These are phyloP conservation scores for Lepidocyrtinus sp. DNA, from an alignment of 2,888 invertebrate species.

Conservation along the genomic window DNA sequence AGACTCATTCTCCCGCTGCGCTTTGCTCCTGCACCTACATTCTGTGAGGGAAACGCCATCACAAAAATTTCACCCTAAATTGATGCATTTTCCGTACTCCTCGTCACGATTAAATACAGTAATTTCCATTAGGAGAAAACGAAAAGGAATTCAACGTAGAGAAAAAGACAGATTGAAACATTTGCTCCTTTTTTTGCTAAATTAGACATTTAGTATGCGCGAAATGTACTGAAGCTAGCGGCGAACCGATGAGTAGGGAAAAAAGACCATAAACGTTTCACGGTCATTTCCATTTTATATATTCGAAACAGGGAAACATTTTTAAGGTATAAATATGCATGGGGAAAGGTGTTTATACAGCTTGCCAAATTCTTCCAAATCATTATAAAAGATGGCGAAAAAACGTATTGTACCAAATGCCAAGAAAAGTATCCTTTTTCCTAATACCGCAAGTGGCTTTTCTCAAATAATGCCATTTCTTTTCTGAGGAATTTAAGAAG, in stretches of 20 bases:
- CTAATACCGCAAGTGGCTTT: constrained; percentile 10
- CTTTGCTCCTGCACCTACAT: constrained; percentile 5
- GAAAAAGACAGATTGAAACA: constrained; percentile 22
- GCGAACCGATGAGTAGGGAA: not conserved
- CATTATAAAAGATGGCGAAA: too few relatives aligned
- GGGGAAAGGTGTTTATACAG: not conserved
- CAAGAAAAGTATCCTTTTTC: constrained; percentile 6
- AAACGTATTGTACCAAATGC: too few relatives aligned
- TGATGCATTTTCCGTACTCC: constrained; percentile 45
- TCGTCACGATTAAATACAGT: constrained; percentile 25
- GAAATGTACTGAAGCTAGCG: not conserved
- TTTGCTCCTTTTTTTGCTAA: constrained; percentile 25
- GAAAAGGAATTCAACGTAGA: constrained; percentile 9
- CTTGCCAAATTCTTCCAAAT: constrained; percentile 9
- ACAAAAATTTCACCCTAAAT: constrained; percentile 25
- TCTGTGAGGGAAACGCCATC: not conserved
- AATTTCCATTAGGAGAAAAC: constrained; percentile 20
- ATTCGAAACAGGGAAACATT: not conserved
- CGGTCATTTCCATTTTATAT: constrained; percentile 11
- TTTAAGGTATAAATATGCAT: not conserved
- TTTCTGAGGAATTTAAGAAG: not conserved
- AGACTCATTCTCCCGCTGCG: not conserved
- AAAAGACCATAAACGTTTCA: constrained; percentile 11
- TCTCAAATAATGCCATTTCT: constrained; percentile 6
- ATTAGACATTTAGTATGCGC: constrained; percentile 51